Evolutionary conservation across 2,797 vertebrate genomes (phyloP), one percentile per base, ranked within the genome.

Genomic region (Astyanax mexicanus): DNA sequence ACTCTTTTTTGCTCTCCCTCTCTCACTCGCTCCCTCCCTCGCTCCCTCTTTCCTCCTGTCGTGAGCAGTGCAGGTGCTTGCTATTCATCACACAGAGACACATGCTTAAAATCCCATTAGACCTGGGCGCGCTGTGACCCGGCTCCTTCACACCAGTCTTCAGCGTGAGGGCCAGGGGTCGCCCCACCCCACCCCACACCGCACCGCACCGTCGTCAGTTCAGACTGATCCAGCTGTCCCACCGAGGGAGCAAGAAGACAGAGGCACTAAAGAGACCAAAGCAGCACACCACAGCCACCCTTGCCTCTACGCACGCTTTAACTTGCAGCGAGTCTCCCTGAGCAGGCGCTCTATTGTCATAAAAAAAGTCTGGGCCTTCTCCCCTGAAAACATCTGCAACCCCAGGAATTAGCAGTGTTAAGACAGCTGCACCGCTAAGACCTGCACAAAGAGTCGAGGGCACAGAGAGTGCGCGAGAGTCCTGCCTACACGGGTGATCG

Each of bases 21-120:
- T 81, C 79, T 79, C 65, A 80, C 83, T 55, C 12, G 29, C 25
- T 12, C 29, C 13, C 25, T 69, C 69, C 52, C 68, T 71, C 77
- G 72, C 80, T 79, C 70, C 38, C 78, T 81, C 79, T 80, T 69
- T 81, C 83, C 82, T 44, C 35, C 45, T 72, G 62, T 72, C 45
- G 83, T 91, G 90, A 87, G 88, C 60, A 80, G 81, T 52, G 89
- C 92, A 92, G 92, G 92, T 93, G 91, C 89, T 84, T 40, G 74
- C 88, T 88, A 91, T 93, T 91, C 87, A 92, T 92, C 89, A 91
- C 57, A 2, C 75, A 3, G 60, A 86, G 90, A 91, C 88, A 87
- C 87, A 92, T 89, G 85, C 85, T 86, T 90, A 80, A 91, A 92
- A 88, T 92, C 91, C 91, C 90, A 86, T 90, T 87, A 90, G 88